Evolutionary conservation across 1,140 invertebrate genomes (phyloP), one percentile per base, ranked within the genome.

Genomic region (Diabrotica virgifera): DNA sequence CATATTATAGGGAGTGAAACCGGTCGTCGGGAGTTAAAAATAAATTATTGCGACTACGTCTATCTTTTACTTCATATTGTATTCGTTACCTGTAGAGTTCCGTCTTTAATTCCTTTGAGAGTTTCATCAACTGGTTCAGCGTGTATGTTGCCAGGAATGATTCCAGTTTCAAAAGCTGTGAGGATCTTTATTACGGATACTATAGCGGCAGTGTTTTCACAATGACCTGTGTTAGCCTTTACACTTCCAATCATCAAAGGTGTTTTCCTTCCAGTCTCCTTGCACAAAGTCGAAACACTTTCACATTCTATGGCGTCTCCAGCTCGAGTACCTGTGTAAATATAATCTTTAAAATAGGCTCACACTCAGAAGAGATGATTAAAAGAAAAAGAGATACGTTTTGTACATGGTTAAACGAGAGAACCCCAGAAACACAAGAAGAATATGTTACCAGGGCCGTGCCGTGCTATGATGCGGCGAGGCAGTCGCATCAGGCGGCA

Each of bases 181-280:
- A 92, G 77, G 67, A 93, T 89, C 82, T 96, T 96, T 3, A 89
- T 86, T 50, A 96, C 71, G 0, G 91, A 90, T 75, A 90, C 93
- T 0, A 93, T 79, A 62, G 94, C 94, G 51, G 93, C 94, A 3
- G 91, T 90, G 6, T 92, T 89, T 79, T 98, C 96, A 0, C 91
- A 86, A 77, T 98, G 96, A 0, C 96, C 96, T 74, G 96, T 84
- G 78, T 97, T 97, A 0, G 94, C 94, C 76, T 98, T 98, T 0
- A 95, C 84, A 0, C 94, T 93, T 4, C 95, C 95, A 68, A 97
- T 90, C 38, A 84, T 78, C 0, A 98, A 80, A 0, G 95, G 91
- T 1, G 24, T 24, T 4, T 79, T 81, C 0, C 72, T 82, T 12
- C 89, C 80, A 7, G 86, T 85, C 5, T 83, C 85, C 68, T 90